Evolutionary conservation across 2,113 vertebrate genomes (phyloP), one percentile per base, ranked within the genome.

Genomic region (Fregetta grallaria): DNA sequence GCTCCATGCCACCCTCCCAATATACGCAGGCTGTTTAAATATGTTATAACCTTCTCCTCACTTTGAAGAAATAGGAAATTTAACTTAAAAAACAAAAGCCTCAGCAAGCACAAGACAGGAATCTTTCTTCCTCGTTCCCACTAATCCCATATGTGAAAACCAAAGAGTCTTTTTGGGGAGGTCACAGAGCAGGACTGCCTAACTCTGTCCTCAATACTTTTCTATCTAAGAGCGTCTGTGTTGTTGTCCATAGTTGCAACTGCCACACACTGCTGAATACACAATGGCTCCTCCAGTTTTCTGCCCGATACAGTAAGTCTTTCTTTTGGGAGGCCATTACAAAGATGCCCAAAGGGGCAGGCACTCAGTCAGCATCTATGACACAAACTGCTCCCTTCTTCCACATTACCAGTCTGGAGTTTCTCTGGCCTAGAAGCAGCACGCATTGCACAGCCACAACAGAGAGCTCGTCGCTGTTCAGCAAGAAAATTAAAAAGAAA

Each of bases 201-300:
- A 81, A 87, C 65, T 89, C 91, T 89, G 79, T 66, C 61, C 73
- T 87, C 73, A 65, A 0, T 34, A 38, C 70, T 81, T 72, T 94
- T 89, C 86, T 81, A 10, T 94, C 38, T 73, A 44, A 79, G 62
- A 76, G 53, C 2, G 1, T 40, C 84, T 85, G 63, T 78, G 86
- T 1, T 89, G 82, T 2, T 84, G 80, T 85, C 81, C 66, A 13
- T 3, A 92, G 87, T 13, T 19, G 9, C 80, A 79, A 96, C 77
- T 20, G 77, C 78, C 36, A 47, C 72, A 68, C 67, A 30, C 88
- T 93, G 79, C 66, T 97, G 94, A 97, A 96, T 97, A 85, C 89
- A 96, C 81, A 96, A 97, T 77, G 89, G 87, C 53, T 96, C 26
- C 87, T 76, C 94, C 84, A 95, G 91, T 93, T 88, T 92, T 90